Percentiles rank a stretch among this genome's conserved stretches.
phyloP scores from a whole-genome alignment of 2,113 vertebrate genomes.

The Willisornis vidua region DNA sequence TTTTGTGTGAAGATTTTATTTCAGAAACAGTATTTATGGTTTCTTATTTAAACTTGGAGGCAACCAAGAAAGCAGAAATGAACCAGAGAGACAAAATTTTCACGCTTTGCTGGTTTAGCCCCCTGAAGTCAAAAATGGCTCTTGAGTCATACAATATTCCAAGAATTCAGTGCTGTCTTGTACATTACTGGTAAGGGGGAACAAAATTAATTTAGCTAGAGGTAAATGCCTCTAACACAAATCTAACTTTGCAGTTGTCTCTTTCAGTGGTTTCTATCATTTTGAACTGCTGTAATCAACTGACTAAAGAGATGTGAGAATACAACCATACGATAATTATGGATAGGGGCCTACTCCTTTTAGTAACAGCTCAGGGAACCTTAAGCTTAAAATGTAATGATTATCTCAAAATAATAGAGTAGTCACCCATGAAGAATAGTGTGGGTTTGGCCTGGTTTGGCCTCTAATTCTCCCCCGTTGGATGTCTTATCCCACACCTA shows the following conservation, averaged over 20 bases:
- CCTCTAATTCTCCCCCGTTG: neutral
- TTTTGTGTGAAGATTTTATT: slow-evolving; percentile 32
- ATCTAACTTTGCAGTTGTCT: slow-evolving; percentile 3
- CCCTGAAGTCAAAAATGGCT: neutral
- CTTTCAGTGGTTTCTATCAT: neutral
- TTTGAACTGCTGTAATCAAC: neutral
- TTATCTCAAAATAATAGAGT: neutral
- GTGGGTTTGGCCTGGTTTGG: neutral
- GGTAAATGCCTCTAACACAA: neutral
- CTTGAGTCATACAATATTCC: neutral
- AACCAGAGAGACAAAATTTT: slow-evolving; percentile 10
- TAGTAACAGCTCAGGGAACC: neutral
- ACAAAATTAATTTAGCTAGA: slow-evolving; percentile 2
- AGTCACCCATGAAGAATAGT: neutral
- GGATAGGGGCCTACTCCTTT: neutral
- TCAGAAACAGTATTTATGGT: slow-evolving; percentile 42
- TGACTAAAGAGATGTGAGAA: neutral
- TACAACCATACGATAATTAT: neutral
- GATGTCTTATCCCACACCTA: neutral
- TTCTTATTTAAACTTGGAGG: slow-evolving; percentile 35
- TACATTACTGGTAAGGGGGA: neutral
- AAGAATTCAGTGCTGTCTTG: neutral
- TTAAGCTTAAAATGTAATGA: neutral
- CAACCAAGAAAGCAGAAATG: slow-evolving; percentile 31
- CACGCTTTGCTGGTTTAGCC: neutral